Percentiles rank a stretch among this genome's conserved stretches.
These are phyloP conservation scores for Aramus guarauna DNA, from an alignment of 2,113 vertebrate genomes.

Conservation along the genomic window DNA sequence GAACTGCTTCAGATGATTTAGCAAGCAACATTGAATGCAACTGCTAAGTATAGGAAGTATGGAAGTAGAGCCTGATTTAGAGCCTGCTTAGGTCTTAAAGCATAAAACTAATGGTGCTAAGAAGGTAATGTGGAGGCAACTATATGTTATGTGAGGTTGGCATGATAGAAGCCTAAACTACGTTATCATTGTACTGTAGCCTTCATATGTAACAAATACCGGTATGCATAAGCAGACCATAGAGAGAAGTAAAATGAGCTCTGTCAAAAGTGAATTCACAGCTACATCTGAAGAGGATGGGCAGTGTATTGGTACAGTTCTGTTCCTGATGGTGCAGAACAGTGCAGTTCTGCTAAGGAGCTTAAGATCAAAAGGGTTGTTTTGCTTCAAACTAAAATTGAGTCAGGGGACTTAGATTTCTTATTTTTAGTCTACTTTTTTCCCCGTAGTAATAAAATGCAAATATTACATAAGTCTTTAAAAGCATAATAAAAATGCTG, in stretches of 20 bases:
- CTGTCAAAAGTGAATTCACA: not conserved
- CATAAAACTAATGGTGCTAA: not conserved
- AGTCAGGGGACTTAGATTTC: not conserved
- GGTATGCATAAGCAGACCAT: not conserved
- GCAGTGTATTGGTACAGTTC: not conserved
- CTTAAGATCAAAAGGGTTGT: not conserved
- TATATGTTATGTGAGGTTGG: not conserved
- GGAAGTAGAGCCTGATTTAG: not conserved
- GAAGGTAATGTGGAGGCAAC: not conserved
- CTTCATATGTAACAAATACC: not conserved
- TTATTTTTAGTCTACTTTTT: not conserved
- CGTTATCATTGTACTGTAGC: not conserved
- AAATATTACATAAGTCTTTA: not conserved
- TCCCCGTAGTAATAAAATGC: not conserved
- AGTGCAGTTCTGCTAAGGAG: not conserved
- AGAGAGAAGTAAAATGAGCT: not conserved
- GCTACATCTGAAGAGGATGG: not conserved
- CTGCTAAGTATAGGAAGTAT: not conserved
- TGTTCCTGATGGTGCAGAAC: not conserved
- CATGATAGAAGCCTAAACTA: not conserved
- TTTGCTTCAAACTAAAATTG: not conserved
- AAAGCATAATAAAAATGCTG: not conserved
- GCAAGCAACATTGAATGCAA: not conserved
- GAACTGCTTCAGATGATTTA: not conserved
- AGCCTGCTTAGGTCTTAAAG: not conserved